Evolutionary conservation across 2,888 invertebrate genomes (phyloP).

Genomic region (Myathropa florea): DNA sequence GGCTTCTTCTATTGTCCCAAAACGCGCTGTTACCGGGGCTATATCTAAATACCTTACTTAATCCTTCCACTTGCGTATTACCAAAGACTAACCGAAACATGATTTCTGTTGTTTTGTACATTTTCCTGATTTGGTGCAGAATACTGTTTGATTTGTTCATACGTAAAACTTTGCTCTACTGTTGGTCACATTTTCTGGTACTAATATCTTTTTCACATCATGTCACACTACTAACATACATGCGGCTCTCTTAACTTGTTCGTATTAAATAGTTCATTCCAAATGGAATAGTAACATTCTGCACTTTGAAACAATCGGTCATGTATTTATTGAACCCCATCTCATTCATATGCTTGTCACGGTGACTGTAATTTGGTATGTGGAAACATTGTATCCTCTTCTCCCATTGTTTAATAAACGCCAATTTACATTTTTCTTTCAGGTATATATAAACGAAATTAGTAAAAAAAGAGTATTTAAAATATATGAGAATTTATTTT

Average conservation of each 20-base stretch:
- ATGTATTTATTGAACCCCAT: constrained; percentile 26
- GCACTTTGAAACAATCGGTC: neutral
- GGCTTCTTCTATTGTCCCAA: constrained; percentile 4
- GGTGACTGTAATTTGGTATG: constrained; percentile 58
- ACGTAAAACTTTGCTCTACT: constrained; percentile 14
- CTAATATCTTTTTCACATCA: neutral
- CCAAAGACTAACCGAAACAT: constrained; percentile 63
- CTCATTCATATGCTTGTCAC: constrained; percentile 28
- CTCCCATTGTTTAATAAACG: constrained; percentile 41
- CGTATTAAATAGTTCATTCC: neutral
- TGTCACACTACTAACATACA: neutral
- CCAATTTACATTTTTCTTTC: constrained; percentile 51
- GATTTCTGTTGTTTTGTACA: neutral
- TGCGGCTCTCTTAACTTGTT: neutral
- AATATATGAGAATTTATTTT: constrained; percentile 60
- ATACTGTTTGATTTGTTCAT: neutral
- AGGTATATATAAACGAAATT: constrained; percentile 66
- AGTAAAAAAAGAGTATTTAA: constrained; percentile 46
- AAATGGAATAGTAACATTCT: neutral
- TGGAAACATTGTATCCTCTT: constrained; percentile 51
- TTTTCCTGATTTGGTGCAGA: neutral
- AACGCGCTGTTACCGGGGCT: neutral
- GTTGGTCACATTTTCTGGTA: neutral
- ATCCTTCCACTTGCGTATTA: constrained; percentile 33
- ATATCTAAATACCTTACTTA: constrained; percentile 25